Conservation (phyloP, 2,888 invertebrate genomes). For the Cantharis nigra region DNA sequence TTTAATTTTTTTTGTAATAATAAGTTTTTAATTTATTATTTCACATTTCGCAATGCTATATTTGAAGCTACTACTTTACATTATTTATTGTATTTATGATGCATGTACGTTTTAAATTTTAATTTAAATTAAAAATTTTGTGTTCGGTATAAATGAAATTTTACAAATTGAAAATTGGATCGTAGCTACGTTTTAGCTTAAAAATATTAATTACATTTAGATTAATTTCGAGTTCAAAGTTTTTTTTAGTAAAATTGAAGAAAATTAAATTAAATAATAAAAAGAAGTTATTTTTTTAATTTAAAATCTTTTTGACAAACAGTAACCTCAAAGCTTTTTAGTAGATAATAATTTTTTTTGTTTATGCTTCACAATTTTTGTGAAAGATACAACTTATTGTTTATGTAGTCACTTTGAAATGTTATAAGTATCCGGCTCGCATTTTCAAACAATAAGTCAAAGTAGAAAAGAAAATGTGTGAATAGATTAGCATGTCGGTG, state of each 20-base stretch:
- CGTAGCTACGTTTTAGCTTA: not conserved
- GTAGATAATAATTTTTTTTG: not conserved
- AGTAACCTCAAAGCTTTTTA: not conserved
- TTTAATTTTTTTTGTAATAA: conserved; percentile 27
- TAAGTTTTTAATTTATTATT: conserved; percentile 25
- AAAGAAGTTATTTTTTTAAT: not conserved
- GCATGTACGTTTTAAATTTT: not conserved
- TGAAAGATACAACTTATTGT: not conserved
- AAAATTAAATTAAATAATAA: not conserved
- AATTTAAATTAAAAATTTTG: not conserved
- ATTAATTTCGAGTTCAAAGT: not conserved
- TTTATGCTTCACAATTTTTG: not conserved
- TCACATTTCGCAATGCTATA: not conserved
- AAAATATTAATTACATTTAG: not conserved
- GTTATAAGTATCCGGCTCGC: conserved; percentile 8
- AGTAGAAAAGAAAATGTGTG: conserved; percentile 39
- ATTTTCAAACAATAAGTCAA: conserved; percentile 31
- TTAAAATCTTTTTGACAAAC: not conserved
- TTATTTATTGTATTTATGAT: not conserved
- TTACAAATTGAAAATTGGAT: not conserved
- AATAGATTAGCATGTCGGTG: conserved; percentile 42
- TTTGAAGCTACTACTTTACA: not conserved
- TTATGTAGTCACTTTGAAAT: conserved; percentile 20
- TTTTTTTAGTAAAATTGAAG: not conserved
- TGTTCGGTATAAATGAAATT: not conserved